A percentile compares a stretch with the other conserved stretches of the same genome.
Conservation (phyloP, 2,113 vertebrate species). For the Nematolebias whitei region DNA sequence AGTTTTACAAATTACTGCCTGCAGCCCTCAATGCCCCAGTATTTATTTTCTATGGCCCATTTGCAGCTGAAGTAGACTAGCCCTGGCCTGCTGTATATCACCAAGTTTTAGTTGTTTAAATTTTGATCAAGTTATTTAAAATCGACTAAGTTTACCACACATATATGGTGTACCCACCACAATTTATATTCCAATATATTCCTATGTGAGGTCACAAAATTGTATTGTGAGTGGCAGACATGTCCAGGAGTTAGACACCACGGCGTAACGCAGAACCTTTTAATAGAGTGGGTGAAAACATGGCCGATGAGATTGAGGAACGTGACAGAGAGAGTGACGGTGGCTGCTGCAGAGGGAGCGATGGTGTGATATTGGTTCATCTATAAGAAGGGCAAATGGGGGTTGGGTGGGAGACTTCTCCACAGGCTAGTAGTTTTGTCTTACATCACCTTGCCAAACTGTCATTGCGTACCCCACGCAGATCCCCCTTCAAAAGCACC, state of each 20-base stretch:
- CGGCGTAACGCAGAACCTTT: constrained; percentile 44
- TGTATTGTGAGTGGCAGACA: constrained; percentile 48
- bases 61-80: too few species aligned
- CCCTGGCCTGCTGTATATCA: too few species aligned
- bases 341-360: constrained; percentile 22
- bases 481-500: constrained; percentile 17
- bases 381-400: background rate
- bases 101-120: too few species aligned
- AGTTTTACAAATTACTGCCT: too few species aligned
- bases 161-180: background rate
- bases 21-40: too few species aligned
- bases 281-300: constrained; percentile 52
- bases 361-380: constrained; percentile 25
- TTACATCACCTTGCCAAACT: constrained; percentile 70
- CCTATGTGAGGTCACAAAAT: constrained; percentile 25
- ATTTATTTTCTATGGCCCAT: too few species aligned
- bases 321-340: constrained; percentile 49
- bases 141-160: background rate
- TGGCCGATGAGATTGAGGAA: constrained; percentile 39
- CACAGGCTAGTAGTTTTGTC: constrained; percentile 65
- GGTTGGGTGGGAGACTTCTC: constrained; percentile 31
- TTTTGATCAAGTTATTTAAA: background rate
- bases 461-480: constrained; percentile 47
- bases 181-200: constrained; percentile 35
- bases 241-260: constrained; percentile 44